phyloP scores from a whole-genome alignment of 2,113 vertebrate species.

The Casuarius casuarius region DNA sequence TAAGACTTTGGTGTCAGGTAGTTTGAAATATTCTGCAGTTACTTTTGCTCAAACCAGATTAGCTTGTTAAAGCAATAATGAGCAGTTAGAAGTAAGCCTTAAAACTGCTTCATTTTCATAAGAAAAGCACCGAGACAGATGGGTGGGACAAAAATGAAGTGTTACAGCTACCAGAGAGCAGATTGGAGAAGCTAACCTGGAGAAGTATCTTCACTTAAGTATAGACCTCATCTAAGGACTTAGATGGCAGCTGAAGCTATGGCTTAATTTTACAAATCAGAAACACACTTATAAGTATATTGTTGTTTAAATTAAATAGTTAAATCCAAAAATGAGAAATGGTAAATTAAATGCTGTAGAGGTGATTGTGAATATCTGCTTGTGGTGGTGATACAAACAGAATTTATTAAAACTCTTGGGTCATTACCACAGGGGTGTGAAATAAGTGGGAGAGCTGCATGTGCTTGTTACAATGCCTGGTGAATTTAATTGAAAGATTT shows the following conservation, averaged over 20 bases:
- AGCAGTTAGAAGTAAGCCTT: background rate
- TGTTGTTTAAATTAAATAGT: background rate
- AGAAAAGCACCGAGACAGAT: background rate
- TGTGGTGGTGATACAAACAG: background rate
- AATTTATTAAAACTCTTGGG: background rate
- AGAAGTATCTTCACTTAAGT: background rate
- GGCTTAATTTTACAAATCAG: background rate
- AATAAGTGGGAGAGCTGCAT: background rate
- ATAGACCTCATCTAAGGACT: background rate
- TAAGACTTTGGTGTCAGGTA: background rate
- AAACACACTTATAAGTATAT: background rate
- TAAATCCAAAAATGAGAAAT: background rate
- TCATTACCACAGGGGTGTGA: background rate
- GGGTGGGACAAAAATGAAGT: background rate
- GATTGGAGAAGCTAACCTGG: background rate
- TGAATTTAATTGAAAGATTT: background rate
- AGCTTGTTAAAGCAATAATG: background rate
- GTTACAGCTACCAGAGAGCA: background rate
- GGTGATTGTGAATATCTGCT: background rate
- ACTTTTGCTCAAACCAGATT: background rate
- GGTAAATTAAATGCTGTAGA: background rate
- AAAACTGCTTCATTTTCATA: background rate
- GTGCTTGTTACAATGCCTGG: background rate
- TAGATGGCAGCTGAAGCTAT: background rate
- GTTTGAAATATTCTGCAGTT: background rate